Percentiles rank a stretch among this genome's conserved stretches.
phyloP scores from a whole-genome alignment of 2,888 invertebrate genomes.

The Trachelus troglodyta region DNA sequence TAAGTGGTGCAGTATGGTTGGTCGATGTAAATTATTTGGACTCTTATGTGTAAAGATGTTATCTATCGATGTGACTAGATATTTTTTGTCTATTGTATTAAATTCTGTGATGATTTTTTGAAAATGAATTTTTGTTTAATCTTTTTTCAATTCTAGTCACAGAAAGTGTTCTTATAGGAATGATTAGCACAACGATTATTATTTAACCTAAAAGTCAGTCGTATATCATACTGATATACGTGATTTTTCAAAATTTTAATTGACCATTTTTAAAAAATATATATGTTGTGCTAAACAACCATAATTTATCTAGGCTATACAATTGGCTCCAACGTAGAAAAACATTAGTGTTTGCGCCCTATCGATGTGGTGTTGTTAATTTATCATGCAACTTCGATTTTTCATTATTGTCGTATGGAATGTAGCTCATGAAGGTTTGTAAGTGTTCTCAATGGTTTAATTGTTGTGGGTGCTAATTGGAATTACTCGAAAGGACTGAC shows the following conservation, averaged over 20 bases:
- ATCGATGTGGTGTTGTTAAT: conserved; percentile 61
- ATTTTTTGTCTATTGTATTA: neutral
- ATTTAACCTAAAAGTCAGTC: neutral
- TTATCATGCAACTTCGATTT: conserved; percentile 40
- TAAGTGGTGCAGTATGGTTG: neutral
- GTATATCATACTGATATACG: neutral
- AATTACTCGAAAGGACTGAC: conserved; percentile 20
- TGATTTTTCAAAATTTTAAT: neutral
- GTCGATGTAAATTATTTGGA: neutral
- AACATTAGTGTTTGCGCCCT: conserved; percentile 58
- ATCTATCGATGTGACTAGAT: neutral
- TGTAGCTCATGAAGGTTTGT: conserved; percentile 57
- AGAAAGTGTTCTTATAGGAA: neutral
- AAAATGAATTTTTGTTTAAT: neutral
- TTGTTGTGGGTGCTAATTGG: conserved; percentile 48
- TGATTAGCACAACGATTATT: conserved; percentile 1
- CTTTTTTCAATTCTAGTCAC: neutral
- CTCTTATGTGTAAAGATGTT: neutral
- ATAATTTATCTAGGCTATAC: conserved; percentile 23
- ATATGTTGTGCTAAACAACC: conserved; percentile 33
- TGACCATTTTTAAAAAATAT: neutral
- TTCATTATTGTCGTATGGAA: conserved; percentile 58
- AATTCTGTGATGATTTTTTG: neutral
- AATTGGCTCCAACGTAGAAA: conserved; percentile 46
- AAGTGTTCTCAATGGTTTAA: conserved; percentile 55